These are phyloP conservation scores for Axea sp. DNA, from an alignment of 2,888 invertebrate genomes.

Conservation along the genomic window DNA sequence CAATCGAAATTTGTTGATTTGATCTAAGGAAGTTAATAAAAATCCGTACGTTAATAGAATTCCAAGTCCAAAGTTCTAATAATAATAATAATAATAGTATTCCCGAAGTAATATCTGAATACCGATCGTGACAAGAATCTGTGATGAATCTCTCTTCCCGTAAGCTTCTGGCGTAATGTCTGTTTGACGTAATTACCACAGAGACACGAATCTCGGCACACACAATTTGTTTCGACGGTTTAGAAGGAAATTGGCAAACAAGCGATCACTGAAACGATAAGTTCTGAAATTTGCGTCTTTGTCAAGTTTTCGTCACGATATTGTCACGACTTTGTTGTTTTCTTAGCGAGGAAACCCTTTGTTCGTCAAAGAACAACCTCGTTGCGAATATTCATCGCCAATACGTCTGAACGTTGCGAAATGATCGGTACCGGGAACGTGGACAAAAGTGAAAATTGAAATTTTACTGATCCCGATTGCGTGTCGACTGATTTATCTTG, in stretches of 20 bases:
- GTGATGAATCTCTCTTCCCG: conserved; percentile 48
- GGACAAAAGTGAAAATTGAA: conserved; percentile 22
- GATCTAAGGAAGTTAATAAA: conserved; percentile 8
- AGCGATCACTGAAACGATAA: conserved; percentile 32
- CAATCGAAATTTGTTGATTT: background rate
- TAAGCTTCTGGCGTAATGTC: conserved; percentile 46
- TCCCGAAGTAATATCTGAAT: conserved; percentile 2
- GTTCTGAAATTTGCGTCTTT: conserved; percentile 21
- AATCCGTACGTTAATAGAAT: conserved; percentile 6
- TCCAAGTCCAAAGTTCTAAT: conserved; percentile 6
- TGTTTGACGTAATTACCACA: conserved; percentile 50
- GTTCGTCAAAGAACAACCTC: background rate
- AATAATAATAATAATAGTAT: too few species aligned
- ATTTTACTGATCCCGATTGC: conserved; percentile 10
- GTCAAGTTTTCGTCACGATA: conserved; percentile 30
- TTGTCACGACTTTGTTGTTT: conserved; percentile 1
- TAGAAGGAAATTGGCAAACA: conserved; percentile 33
- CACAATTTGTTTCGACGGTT: conserved; percentile 35
- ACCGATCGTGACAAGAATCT: conserved; percentile 48
- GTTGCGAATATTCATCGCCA: conserved; percentile 1
- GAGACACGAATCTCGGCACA: conserved; percentile 45
- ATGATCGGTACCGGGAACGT: background rate
- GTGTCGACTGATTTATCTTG: conserved; percentile 20
- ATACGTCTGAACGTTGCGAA: conserved; percentile 12
- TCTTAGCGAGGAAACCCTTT: background rate